phyloP scores from a whole-genome alignment of 2,888 invertebrate species.

The Ametastegia equiseti region DNA sequence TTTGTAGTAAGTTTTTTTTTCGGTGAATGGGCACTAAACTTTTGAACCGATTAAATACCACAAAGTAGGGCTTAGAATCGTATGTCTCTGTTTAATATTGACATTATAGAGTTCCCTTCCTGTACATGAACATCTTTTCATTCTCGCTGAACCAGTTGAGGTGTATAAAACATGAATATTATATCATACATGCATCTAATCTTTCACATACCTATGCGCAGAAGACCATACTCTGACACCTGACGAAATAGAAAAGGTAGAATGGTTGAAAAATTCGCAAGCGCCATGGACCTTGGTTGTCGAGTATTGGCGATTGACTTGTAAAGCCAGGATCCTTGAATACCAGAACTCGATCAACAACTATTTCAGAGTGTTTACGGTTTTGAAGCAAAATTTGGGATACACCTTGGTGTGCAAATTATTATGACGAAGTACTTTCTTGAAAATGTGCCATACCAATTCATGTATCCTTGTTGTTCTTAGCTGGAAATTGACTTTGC shows the following conservation, averaged over 20 bases:
- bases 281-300: not conserved
- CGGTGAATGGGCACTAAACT: no score
- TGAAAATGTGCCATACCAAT: not conserved
- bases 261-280: not conserved
- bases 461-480: not conserved
- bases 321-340: not conserved
- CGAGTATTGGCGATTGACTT: not conserved
- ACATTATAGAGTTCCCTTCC: no score
- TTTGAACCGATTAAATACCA: no score
- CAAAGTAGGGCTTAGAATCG: no score
- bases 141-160: no score
- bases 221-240: not conserved
- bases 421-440: not conserved
- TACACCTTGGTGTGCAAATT: not conserved
- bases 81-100: no score
- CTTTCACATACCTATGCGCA: not conserved
- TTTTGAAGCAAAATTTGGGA: not conserved
- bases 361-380: not conserved
- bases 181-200: not conserved
- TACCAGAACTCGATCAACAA: not conserved
- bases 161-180: no score
- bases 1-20: no score
- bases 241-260: not conserved
- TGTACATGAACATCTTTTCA: no score
- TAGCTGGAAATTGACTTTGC: constrained; percentile 4